phyloP scores from a whole-genome alignment of 2,888 invertebrate genomes.

The Rhimphoctona megacephalus region DNA sequence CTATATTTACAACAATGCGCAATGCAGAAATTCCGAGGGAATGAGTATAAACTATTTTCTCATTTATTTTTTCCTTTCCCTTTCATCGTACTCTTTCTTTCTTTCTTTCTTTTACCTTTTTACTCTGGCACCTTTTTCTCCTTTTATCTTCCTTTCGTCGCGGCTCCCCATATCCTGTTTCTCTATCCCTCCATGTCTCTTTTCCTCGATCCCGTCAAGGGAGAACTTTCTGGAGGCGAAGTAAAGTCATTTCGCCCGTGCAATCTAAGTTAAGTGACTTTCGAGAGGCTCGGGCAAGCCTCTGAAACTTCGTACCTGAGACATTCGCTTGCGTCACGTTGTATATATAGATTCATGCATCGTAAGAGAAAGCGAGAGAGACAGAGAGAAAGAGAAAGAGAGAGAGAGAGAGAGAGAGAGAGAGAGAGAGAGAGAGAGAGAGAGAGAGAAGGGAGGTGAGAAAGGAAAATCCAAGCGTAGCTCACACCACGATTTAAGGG shows the following conservation, averaged over 20 bases:
- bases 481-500: conserved; percentile 27
- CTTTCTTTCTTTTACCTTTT: conserved; percentile 43
- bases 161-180: conserved; percentile 35
- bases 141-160: conserved; percentile 41
- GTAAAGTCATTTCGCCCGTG: conserved; percentile 84
- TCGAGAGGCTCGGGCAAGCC: conserved; percentile 81
- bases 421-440: too few species aligned
- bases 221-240: conserved; percentile 81
- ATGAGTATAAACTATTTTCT: conserved; percentile 55
- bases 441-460: background rate
- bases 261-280: conserved; percentile 85
- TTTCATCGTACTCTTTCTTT: conserved; percentile 41
- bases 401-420: conserved; percentile 16
- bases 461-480: conserved; percentile 32
- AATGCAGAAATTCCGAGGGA: conserved; percentile 31
- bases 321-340: conserved; percentile 60
- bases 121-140: conserved; percentile 26
- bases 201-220: conserved; percentile 68
- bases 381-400: background rate
- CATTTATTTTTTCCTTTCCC: conserved; percentile 30
- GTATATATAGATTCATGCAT: conserved; percentile 35
- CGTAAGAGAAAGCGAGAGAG: background rate
- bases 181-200: conserved; percentile 33
- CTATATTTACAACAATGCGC: conserved; percentile 52
- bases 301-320: conserved; percentile 76